Conservation (phyloP, 2,797 vertebrate genomes). For the Pseudochromis fuscus region DNA sequence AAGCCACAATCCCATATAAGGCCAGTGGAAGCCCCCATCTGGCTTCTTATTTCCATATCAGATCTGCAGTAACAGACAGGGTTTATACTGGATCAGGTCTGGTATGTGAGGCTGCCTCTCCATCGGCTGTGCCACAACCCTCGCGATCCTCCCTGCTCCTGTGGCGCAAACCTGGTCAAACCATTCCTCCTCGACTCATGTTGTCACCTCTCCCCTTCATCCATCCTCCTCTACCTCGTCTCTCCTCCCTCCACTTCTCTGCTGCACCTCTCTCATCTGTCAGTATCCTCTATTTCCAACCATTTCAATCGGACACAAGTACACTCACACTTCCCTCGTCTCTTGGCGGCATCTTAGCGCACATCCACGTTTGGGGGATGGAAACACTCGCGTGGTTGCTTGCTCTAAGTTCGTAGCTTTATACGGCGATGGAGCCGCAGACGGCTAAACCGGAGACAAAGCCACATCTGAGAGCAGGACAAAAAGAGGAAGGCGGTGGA, state of each 20-base stretch:
- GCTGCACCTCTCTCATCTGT: conserved; percentile 13
- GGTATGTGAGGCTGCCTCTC: conserved; percentile 72
- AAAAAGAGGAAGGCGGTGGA: conserved; percentile 52
- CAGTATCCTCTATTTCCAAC: conserved; percentile 1
- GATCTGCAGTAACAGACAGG: conserved; percentile 77
- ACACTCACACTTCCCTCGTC: conserved; percentile 2
- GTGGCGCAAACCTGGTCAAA: conserved; percentile 50
- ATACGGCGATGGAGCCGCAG: conserved; percentile 47
- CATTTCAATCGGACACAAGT: conserved; percentile 13
- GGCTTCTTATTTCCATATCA: conserved; percentile 81
- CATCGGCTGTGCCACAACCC: conserved; percentile 44
- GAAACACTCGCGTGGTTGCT: conserved; percentile 46
- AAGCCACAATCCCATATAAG: conserved; percentile 81
- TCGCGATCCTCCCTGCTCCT: conserved; percentile 39
- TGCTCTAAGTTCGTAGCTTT: conserved; percentile 58
- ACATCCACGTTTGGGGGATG: conserved; percentile 29
- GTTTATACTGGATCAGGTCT: conserved; percentile 78
- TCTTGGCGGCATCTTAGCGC: conserved; percentile 23
- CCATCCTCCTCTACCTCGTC: background rate
- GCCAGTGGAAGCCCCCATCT: conserved; percentile 78
- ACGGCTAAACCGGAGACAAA: conserved; percentile 67
- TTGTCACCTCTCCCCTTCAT: background rate
- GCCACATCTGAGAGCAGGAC: conserved; percentile 70
- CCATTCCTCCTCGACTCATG: conserved; percentile 2
- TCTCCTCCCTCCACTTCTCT: background rate